Conservation (phyloP, 2,797 vertebrate species). For the Vultur gryphus region DNA sequence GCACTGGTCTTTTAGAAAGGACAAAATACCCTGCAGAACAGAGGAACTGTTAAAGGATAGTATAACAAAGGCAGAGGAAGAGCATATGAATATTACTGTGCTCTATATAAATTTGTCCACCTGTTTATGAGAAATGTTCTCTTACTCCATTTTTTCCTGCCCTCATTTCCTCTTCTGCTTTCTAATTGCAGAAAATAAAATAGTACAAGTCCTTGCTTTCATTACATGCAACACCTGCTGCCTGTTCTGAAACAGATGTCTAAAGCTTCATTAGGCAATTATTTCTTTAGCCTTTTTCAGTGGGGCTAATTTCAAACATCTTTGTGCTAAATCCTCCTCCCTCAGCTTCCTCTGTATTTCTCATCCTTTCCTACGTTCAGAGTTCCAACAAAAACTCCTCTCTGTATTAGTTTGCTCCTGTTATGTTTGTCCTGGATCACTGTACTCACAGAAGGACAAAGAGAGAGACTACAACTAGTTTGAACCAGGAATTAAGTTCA, state of each 20-base stretch:
- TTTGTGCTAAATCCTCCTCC: background rate
- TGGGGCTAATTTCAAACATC: background rate
- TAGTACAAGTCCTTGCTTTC: constrained; percentile 16
- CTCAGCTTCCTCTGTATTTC: background rate
- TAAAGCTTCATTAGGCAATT: constrained; percentile 3
- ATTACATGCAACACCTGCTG: constrained; percentile 42
- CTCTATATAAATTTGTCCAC: background rate
- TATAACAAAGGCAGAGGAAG: background rate
- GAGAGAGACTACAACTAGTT: background rate
- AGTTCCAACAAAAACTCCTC: background rate
- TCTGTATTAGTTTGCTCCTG: background rate
- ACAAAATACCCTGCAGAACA: background rate
- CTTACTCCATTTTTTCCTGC: constrained; percentile 16
- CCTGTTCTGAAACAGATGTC: constrained; percentile 50
- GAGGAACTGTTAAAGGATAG: background rate
- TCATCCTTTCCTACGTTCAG: background rate
- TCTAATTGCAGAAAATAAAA: constrained; percentile 37
- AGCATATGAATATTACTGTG: background rate
- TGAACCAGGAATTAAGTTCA: background rate
- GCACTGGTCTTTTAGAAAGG: background rate
- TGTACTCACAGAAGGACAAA: background rate
- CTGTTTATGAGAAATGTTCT: constrained; percentile 18
- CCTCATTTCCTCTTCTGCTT: constrained; percentile 23
- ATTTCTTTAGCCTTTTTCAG: constrained; percentile 8
- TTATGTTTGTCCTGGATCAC: background rate